A percentile compares a stretch with the other conserved stretches of the same genome.
These are phyloP conservation scores for Pristionchus entomophagus DNA, from an alignment of 2,888 invertebrate species.

Conservation along the genomic window DNA sequence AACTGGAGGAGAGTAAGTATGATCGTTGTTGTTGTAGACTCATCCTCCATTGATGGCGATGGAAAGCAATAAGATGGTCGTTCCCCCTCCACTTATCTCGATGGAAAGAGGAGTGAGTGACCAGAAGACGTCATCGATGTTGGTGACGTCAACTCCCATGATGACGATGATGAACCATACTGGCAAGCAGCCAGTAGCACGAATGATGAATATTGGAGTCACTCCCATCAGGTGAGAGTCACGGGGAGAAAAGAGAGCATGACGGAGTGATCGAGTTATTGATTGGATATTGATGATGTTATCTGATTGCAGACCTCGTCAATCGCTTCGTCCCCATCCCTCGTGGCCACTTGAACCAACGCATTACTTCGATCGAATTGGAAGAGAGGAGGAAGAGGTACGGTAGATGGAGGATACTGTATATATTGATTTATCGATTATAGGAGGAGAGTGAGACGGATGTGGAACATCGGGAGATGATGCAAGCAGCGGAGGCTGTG, in stretches of 20 bases:
- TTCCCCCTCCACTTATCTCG: not conserved
- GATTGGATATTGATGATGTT: not conserved
- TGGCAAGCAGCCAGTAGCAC: conserved; percentile 44
- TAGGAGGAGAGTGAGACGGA: not conserved
- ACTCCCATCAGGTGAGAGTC: conserved; percentile 26
- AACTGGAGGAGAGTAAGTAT: too few species aligned
- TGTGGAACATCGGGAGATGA: conserved; percentile 11
- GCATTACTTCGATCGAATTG: conserved; percentile 52
- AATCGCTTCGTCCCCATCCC: conserved; percentile 57
- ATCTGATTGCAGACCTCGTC: conserved; percentile 34
- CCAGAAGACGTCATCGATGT: not conserved
- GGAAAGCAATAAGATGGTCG: not conserved
- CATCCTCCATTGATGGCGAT: too few species aligned
- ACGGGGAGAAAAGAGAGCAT: not conserved
- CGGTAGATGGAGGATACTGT: not conserved
- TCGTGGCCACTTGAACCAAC: conserved; percentile 64
- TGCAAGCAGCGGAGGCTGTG: conserved; percentile 30
- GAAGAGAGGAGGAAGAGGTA: conserved; percentile 11
- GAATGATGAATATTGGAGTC: conserved; percentile 2
- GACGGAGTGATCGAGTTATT: not conserved
- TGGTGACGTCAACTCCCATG: not conserved
- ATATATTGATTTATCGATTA: not conserved
- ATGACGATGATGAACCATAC: conserved; percentile 24
- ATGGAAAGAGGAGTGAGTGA: not conserved
- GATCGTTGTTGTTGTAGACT: too few species aligned